A percentile compares a stretch with the other conserved stretches of the same genome.
phyloP scores from a whole-genome alignment of 2,113 vertebrate species.

The Bettongia penicillata region DNA sequence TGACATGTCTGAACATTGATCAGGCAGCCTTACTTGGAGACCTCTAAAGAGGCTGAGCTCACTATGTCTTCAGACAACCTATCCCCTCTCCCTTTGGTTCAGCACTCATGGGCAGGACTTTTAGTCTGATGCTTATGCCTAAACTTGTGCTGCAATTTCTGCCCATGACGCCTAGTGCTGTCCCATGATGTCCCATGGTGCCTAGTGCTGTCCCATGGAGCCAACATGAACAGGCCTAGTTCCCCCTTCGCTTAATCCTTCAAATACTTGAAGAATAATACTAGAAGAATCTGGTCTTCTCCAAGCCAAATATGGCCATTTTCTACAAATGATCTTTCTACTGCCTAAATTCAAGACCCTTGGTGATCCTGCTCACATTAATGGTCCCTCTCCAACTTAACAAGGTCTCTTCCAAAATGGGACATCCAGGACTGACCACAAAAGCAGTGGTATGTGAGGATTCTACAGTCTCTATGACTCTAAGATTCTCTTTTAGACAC shows the following conservation, averaged over 20 bases:
- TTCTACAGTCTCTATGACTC: background rate
- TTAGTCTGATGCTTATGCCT: background rate
- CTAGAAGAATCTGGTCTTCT: background rate
- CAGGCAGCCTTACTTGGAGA: background rate
- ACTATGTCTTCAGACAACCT: too few relatives aligned
- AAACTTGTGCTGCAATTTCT: background rate
- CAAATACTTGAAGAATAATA: background rate
- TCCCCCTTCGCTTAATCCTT: background rate
- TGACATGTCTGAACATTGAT: background rate
- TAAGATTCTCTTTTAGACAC: background rate
- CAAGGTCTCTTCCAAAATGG: background rate
- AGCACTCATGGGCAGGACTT: background rate
- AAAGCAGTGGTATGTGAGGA: background rate
- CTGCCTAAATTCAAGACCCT: fast-evolving
- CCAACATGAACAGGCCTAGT: background rate
- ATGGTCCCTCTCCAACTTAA: background rate
- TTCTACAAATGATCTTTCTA: background rate
- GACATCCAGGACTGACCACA: background rate
- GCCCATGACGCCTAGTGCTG: background rate
- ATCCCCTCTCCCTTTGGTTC: too few relatives aligned
- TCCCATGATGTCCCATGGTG: background rate
- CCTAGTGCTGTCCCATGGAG: background rate
- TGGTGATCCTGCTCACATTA: background rate
- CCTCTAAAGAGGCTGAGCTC: background rate
- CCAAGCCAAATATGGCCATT: background rate